Conservation (phyloP, 2,113 vertebrate species). For the Psammodynastes pulverulentus region DNA sequence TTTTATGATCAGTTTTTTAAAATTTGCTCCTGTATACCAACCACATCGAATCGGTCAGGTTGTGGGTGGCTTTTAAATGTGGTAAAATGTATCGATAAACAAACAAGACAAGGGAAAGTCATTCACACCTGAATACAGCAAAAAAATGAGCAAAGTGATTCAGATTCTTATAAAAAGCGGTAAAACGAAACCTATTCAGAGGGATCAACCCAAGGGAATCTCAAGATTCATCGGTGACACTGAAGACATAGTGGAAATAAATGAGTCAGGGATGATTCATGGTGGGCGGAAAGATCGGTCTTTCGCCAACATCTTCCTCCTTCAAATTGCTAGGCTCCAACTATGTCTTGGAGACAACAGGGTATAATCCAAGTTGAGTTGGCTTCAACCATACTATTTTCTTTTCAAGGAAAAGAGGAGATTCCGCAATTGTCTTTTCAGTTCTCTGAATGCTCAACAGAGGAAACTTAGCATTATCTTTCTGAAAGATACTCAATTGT, state of each 20-base stretch:
- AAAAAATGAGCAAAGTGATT: not conserved
- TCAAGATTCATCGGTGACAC: not conserved
- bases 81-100: not conserved
- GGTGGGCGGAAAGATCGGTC: not conserved
- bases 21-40: not conserved
- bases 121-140: not conserved
- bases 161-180: not conserved
- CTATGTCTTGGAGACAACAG: not conserved
- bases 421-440: not conserved
- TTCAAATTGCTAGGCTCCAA: not conserved
- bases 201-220: not conserved
- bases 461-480: not conserved
- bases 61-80: not conserved
- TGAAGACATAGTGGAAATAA: not conserved
- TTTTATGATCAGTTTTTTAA: not conserved
- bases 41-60: not conserved
- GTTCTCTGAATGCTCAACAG: not conserved
- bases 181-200: not conserved
- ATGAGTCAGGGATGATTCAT: not conserved
- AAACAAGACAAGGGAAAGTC: not conserved
- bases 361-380: not conserved
- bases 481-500: not conserved
- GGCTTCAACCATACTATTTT: not conserved
- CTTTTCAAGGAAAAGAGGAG: not conserved
- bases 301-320: not conserved